phyloP scores from a whole-genome alignment of 2,113 vertebrate species.

The Rutilus rutilus region DNA sequence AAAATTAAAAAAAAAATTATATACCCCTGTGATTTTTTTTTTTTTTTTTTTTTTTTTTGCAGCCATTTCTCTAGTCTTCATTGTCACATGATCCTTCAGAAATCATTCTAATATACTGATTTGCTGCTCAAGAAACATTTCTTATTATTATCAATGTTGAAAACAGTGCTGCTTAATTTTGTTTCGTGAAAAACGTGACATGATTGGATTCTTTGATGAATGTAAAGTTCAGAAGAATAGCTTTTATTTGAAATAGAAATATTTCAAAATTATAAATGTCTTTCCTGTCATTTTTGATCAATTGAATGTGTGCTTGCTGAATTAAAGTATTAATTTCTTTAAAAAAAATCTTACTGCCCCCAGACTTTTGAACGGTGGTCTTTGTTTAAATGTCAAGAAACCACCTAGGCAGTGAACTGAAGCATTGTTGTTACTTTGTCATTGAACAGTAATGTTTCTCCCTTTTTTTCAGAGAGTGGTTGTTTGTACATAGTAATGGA shows the following conservation, averaged over 20 bases:
- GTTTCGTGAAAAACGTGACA: no score
- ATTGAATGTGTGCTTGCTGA: not conserved
- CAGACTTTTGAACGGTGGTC: not conserved
- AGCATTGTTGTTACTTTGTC: not conserved
- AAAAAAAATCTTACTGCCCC: not conserved
- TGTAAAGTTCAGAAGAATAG: not conserved
- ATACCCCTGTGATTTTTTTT: no score
- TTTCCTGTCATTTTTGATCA: not conserved
- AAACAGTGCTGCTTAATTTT: no score
- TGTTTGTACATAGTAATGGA: slow-evolving; percentile 98
- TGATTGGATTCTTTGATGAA: not conserved
- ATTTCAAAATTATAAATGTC: not conserved
- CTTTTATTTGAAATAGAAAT: not conserved
- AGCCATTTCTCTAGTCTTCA: not conserved
- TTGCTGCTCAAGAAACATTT: not conserved
- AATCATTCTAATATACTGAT: not conserved
- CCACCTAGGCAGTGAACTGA: not conserved
- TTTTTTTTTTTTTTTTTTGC: no score
- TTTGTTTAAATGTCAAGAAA: not conserved
- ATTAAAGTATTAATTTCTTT: not conserved
- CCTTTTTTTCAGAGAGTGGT: slow-evolving; percentile 82
- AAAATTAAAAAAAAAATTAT: no score
- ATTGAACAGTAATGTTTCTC: not conserved
- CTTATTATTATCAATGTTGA: not conserved
- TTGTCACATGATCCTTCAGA: not conserved